Conservation (phyloP, 2,888 invertebrate genomes). For the Calliopum simillimum region DNA sequence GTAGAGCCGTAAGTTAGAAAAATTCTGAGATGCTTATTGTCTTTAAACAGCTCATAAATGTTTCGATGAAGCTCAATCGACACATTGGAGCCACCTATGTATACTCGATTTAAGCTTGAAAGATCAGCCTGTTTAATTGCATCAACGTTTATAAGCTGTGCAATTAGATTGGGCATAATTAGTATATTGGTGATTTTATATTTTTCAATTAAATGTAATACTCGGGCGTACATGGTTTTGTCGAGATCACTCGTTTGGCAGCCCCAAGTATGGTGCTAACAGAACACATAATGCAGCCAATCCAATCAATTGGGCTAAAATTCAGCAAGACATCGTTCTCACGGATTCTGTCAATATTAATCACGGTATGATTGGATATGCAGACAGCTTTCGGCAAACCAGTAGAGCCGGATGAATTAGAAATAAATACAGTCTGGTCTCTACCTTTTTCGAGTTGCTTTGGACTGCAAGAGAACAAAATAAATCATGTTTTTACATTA, state of each 20-base stretch:
- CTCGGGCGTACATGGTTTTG: constrained; percentile 53
- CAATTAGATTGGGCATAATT: constrained; percentile 54
- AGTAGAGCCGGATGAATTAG: too few relatives aligned
- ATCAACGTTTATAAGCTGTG: constrained; percentile 49
- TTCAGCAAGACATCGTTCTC: constrained; percentile 53
- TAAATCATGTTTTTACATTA: too few relatives aligned
- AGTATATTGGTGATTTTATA: constrained; percentile 54
- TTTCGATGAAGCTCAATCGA: constrained; percentile 40
- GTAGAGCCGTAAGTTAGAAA: constrained; percentile 53
- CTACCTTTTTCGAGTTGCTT: too few relatives aligned
- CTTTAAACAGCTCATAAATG: constrained; percentile 30
- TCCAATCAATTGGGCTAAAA: constrained; percentile 59
- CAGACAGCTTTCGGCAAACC: too few relatives aligned
- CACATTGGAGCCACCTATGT: constrained; percentile 51
- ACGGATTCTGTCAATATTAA: constrained; percentile 45
- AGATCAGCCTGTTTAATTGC: constrained; percentile 46
- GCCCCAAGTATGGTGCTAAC: constrained; percentile 53
- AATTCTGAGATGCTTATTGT: constrained; percentile 39
- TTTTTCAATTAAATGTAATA: constrained; percentile 53
- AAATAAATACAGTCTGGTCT: too few relatives aligned
- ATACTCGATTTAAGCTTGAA: constrained; percentile 49
- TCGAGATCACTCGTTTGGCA: constrained; percentile 56
- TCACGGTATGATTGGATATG: constrained; percentile 43
- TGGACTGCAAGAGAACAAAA: too few relatives aligned
- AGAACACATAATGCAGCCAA: constrained; percentile 51